Percentiles rank a stretch among this genome's conserved stretches.
phyloP scores from a whole-genome alignment of 1,140 invertebrate genomes.

The Drosophila prosaltans region DNA sequence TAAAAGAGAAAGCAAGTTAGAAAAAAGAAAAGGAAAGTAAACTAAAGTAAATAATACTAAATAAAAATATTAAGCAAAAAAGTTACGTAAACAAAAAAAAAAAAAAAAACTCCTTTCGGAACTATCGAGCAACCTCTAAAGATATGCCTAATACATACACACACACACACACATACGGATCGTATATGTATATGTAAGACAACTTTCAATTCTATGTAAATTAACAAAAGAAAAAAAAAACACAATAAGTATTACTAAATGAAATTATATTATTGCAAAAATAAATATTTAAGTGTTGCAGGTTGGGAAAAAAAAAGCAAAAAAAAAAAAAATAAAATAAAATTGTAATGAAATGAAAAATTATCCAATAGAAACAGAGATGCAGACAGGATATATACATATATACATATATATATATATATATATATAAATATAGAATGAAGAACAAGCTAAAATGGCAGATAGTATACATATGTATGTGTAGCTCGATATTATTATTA shows the following conservation, averaged over 20 bases:
- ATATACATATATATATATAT: not conserved
- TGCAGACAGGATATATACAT: not conserved
- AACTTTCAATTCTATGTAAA: conserved; percentile 10
- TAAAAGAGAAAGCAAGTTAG: not conserved
- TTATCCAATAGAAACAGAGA: not conserved
- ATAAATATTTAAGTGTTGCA: conserved; percentile 15
- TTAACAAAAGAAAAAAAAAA: conserved; percentile 3
- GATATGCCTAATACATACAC: conserved; percentile 50
- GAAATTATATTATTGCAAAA: conserved; percentile 18
- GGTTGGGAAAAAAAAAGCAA: not conserved
- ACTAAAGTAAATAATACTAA: not conserved
- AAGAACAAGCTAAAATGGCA: not conserved
- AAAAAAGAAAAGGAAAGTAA: not conserved
- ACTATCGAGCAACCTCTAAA: conserved; percentile 58
- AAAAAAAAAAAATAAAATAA: not conserved
- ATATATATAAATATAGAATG: conserved; percentile 1
- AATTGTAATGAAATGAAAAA: not conserved
- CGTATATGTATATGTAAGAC: not conserved
- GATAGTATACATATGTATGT: not conserved
- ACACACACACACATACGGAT: not conserved
- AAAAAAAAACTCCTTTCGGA: conserved; percentile 20
- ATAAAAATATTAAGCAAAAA: not conserved
- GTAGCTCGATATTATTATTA: not conserved
- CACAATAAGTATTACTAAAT: conserved; percentile 22
- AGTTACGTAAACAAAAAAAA: conserved; percentile 12